These are phyloP conservation scores for Acronicta aceris DNA, from an alignment of 2,888 invertebrate genomes.

Conservation along the genomic window DNA sequence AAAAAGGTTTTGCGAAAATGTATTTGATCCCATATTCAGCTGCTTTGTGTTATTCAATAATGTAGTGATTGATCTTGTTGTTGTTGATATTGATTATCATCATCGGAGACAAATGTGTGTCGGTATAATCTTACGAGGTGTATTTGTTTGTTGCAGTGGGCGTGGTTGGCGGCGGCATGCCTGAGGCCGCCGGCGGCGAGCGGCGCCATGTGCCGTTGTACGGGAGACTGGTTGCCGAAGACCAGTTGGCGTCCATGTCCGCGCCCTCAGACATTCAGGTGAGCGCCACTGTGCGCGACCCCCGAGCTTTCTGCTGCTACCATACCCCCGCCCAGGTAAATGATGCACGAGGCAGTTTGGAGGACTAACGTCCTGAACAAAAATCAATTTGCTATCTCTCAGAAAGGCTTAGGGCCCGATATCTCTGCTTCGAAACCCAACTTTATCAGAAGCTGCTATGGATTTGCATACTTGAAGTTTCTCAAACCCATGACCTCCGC, in stretches of 20 bases:
- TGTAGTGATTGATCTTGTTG: no score
- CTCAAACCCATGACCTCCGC: slow-evolving; percentile 60
- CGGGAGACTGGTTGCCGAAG: slow-evolving; percentile 96
- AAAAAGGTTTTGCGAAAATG: background rate
- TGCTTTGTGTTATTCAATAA: background rate
- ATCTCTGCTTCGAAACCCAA: slow-evolving; percentile 43
- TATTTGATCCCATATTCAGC: background rate
- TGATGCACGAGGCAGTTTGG: slow-evolving; percentile 87
- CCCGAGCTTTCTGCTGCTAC: slow-evolving; percentile 88
- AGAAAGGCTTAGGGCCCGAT: slow-evolving; percentile 10
- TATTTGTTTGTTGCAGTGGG: slow-evolving; percentile 79
- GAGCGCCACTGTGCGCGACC: slow-evolving; percentile 87
- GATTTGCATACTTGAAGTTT: slow-evolving; percentile 50
- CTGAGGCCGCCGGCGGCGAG: slow-evolving; percentile 83
- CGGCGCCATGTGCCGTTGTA: slow-evolving; percentile 95
- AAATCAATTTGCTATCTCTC: slow-evolving; percentile 33
- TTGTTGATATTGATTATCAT: background rate
- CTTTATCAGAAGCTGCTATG: slow-evolving; percentile 44
- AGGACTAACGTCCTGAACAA: slow-evolving; percentile 53
- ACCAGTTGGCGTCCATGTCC: slow-evolving; percentile 92
- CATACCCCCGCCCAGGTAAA: slow-evolving; percentile 85
- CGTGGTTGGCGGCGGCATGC: slow-evolving; percentile 84
- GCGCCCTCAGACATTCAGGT: slow-evolving; percentile 91
- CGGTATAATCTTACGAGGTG: background rate
- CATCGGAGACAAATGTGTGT: background rate